Evolutionary conservation across 2,888 invertebrate genomes (phyloP).

Genomic region (Drosophila parthenogenetica): DNA sequence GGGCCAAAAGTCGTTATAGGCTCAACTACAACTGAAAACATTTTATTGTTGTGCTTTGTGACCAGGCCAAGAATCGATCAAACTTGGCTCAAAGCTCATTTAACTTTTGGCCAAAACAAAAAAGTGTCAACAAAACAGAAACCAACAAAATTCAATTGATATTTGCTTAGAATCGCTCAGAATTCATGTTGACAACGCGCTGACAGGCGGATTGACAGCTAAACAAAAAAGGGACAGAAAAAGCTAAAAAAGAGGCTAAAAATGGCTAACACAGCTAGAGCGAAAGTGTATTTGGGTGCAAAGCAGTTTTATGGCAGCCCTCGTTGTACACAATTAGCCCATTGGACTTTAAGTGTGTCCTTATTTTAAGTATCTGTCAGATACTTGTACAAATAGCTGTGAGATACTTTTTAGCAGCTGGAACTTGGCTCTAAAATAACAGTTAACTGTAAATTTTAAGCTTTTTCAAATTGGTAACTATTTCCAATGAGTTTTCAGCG

Average conservation of each 20-base stretch:
- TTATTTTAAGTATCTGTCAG: no score
- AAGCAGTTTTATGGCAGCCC: no score
- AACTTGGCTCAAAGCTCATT: slow-evolving; percentile 70
- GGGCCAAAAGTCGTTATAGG: not conserved
- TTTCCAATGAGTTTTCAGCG: no score
- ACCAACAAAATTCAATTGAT: slow-evolving; percentile 56
- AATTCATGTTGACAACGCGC: slow-evolving; percentile 45
- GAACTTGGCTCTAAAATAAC: no score
- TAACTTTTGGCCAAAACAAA: slow-evolving; percentile 62
- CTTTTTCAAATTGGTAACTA: no score
- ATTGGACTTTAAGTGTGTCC: no score
- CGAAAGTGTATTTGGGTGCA: no score
- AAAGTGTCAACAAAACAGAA: slow-evolving; percentile 64
- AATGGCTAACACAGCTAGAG: slow-evolving; percentile 18
- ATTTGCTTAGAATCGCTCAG: slow-evolving; percentile 57
- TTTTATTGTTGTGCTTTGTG: not conserved
- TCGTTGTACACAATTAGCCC: no score
- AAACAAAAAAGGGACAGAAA: not conserved
- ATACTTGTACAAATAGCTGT: no score
- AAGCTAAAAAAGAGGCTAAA: not conserved
- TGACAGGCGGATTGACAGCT: slow-evolving; percentile 17
- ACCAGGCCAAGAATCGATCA: slow-evolving; percentile 64
- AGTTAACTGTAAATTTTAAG: no score
- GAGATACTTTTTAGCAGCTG: no score
- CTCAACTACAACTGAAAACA: slow-evolving; percentile 4